Evolutionary conservation across 2,113 vertebrate genomes (phyloP).

Genomic region (Mormoops blainvillei): DNA sequence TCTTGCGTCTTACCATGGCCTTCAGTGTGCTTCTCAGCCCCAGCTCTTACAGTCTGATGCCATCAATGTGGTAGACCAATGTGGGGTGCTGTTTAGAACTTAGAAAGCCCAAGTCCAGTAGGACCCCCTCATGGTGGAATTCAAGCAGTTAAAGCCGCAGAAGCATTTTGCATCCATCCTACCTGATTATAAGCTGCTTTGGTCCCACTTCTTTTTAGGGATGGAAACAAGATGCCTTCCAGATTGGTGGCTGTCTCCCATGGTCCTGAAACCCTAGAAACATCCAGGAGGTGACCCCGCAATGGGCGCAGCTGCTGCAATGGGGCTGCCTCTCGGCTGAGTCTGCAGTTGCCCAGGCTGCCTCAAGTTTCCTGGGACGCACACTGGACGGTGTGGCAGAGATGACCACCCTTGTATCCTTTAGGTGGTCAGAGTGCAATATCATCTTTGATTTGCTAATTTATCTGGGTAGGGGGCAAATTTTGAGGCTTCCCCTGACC

Average conservation of each 20-base stretch:
- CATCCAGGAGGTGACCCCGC: background rate
- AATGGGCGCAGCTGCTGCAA: background rate
- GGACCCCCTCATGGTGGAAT: fast-evolving
- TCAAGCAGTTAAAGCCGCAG: background rate
- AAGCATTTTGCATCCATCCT: background rate
- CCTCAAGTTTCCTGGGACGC: background rate
- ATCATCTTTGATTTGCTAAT: background rate
- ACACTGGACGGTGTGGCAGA: fast-evolving
- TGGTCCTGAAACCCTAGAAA: fast-evolving
- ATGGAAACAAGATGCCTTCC: background rate
- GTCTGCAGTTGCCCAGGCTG: background rate
- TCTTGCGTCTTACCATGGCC: no score
- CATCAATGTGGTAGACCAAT: fast-evolving
- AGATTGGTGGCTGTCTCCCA: background rate
- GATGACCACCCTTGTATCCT: fast-evolving
- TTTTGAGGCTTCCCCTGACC: background rate
- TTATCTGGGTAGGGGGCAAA: no score
- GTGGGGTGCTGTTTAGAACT: no score
- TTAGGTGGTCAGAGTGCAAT: no score
- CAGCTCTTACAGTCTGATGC: background rate
- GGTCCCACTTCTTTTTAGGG: background rate
- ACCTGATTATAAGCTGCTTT: fast-evolving
- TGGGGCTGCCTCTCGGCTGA: background rate
- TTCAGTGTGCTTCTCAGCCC: background rate
- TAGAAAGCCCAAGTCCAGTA: fast-evolving